Base-by-base conservation (phyloP, 2,888 invertebrate genomes). In the Lasioglossum calceatum region DNA sequence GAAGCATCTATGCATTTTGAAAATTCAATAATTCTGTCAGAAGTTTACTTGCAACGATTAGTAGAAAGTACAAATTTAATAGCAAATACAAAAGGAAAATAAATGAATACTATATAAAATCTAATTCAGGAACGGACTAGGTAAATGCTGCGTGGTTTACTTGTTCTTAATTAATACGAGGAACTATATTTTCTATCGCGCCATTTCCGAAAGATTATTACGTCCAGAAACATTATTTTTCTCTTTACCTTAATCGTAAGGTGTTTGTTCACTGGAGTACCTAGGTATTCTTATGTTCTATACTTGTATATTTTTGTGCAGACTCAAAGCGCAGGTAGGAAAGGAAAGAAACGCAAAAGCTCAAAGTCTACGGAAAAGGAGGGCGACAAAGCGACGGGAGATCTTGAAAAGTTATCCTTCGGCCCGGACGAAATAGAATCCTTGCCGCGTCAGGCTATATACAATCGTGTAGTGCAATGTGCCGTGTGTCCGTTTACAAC, bases 401-500 rank as follows among this genome's bases (percentile, higher is more conserved):
- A 92, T 61, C 72, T 50, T 1, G 93, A 94, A 27, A 95, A 95
- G 88, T 90, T 89, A 0, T 92, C 89, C 0, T 96, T 95, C 91
- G 96, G 96, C 0, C 97, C 97, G 0, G 96, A 96, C 12, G 97
- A 98, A 89, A 96, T 97, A 7, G 95, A 97, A 27, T 94, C 95
- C 23, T 93, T 98, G 72, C 98, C 98, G 0, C 96, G 96, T 23
- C 96, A 96, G 50, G 96, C 97, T 0, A 97, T 97, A 77, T 96
- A 97, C 81, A 96, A 96, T 54, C 96, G 96, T 12, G 95, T 96
- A 2, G 96, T 97, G 0, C 96, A 95, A 72, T 98, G 98, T 92
- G 96, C 96, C 0, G 94, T 97, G 5, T 98, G 98, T 93, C 96
- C 96, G 54, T 98, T 97, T 91, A 96, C 95, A 36, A 97, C 97